A percentile compares a stretch with the other conserved stretches of the same genome.
These are phyloP conservation scores for Holacanthus passer DNA, from an alignment of 2,113 vertebrate species.

Conservation along the genomic window DNA sequence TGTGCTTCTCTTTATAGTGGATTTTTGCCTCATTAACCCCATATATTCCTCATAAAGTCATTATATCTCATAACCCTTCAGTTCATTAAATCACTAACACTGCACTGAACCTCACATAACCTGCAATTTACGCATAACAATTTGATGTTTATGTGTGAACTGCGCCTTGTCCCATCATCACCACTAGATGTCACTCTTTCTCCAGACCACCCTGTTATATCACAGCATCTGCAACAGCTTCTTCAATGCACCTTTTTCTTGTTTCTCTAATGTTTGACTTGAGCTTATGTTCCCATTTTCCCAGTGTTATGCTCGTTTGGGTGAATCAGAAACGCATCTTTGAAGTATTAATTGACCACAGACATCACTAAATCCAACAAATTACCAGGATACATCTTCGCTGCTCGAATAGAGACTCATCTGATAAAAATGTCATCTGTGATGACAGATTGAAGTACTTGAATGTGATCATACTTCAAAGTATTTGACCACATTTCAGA, in stretches of 20 bases:
- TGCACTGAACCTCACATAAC: neutral
- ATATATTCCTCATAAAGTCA: neutral
- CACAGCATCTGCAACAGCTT: neutral
- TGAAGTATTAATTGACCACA: neutral
- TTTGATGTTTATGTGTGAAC: neutral
- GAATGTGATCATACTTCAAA: neutral
- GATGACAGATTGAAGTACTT: neutral
- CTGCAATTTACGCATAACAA: neutral
- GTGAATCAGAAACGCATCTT: neutral
- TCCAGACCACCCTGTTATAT: neutral
- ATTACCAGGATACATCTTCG: neutral
- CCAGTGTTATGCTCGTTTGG: too few relatives aligned
- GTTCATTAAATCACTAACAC: neutral
- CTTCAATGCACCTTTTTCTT: neutral
- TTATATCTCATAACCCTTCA: neutral
- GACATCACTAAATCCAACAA: neutral
- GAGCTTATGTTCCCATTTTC: neutral
- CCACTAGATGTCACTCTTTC: slow-evolving; percentile 73
- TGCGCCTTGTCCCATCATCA: neutral
- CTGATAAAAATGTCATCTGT: neutral
- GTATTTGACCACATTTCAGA: neutral
- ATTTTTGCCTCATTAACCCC: neutral
- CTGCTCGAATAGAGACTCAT: neutral
- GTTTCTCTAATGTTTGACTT: neutral
- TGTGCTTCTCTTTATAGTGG: neutral